Evolutionary conservation across 2,113 vertebrate species (phyloP).

Genomic region (Zosterops hypoxanthus): DNA sequence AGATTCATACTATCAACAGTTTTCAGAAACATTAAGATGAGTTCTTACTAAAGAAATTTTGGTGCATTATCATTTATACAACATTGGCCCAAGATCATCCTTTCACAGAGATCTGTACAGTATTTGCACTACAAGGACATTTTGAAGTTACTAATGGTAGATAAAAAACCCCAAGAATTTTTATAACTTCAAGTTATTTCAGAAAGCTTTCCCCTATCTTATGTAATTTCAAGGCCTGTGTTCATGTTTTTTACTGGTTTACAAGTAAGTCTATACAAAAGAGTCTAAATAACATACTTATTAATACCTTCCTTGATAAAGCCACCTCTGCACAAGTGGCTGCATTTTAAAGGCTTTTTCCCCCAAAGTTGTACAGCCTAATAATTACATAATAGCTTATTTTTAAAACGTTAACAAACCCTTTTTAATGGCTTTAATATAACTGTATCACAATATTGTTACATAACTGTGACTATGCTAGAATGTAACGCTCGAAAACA

Average conservation of each 20-base stretch:
- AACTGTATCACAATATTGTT: background rate
- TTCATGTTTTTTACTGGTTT: background rate
- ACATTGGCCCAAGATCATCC: background rate
- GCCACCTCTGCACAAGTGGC: background rate
- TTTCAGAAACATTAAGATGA: background rate
- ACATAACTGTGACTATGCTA: background rate
- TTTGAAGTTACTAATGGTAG: background rate
- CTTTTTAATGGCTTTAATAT: background rate
- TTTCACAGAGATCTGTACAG: background rate
- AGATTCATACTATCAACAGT: background rate
- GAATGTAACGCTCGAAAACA: background rate
- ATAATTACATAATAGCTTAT: background rate
- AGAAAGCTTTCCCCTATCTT: background rate
- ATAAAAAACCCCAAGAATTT: background rate
- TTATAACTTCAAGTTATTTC: background rate
- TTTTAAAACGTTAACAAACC: background rate
- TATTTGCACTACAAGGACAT: background rate
- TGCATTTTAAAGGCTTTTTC: background rate
- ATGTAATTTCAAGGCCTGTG: background rate
- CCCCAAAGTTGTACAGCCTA: background rate
- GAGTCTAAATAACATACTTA: background rate
- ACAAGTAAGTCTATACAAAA: background rate
- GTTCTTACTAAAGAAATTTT: background rate
- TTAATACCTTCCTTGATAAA: background rate
- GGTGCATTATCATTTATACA: background rate